Evolutionary conservation across 2,888 invertebrate species (phyloP).

Genomic region (Pseudoips prasinana): DNA sequence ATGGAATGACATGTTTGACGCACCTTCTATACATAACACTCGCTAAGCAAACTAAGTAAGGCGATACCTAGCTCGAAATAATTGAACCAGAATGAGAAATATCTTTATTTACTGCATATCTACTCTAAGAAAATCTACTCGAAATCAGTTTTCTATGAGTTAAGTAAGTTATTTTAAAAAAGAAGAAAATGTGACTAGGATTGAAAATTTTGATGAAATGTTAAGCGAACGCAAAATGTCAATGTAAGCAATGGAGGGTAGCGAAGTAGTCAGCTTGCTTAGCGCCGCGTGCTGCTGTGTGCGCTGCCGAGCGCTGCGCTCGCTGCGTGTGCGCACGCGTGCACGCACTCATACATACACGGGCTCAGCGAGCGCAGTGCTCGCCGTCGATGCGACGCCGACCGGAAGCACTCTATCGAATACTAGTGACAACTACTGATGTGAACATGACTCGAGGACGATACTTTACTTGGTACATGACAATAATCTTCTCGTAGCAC

Average conservation of each 20-base stretch:
- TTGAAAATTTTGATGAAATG: background rate
- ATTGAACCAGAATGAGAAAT: conserved; percentile 10
- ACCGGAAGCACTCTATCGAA: conserved; percentile 60
- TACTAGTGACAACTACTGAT: conserved; percentile 62
- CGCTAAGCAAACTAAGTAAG: conserved; percentile 71
- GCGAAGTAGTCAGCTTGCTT: conserved; percentile 56
- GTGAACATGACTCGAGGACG: conserved; percentile 57
- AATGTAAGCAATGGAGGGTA: conserved; percentile 24
- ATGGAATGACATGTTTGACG: conserved; percentile 75
- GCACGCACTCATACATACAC: too few relatives aligned
- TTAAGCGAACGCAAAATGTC: conserved; percentile 13
- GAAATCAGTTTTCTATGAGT: too few relatives aligned
- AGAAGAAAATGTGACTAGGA: conserved; percentile 11
- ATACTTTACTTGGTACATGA: conserved; percentile 41
- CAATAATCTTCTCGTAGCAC: conserved; percentile 66
- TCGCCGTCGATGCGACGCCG: conserved; percentile 38
- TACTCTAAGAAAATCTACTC: conserved; percentile 5
- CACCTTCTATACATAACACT: conserved; percentile 52
- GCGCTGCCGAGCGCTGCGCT: conserved; percentile 54
- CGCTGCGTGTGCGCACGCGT: too few relatives aligned
- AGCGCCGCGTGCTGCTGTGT: conserved; percentile 42
- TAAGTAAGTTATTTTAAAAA: background rate
- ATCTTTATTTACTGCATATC: conserved; percentile 16
- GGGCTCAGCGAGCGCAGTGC: background rate
- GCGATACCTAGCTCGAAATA: conserved; percentile 31